These are phyloP conservation scores for Dynastes maya DNA, from an alignment of 2,888 invertebrate genomes.

Conservation along the genomic window DNA sequence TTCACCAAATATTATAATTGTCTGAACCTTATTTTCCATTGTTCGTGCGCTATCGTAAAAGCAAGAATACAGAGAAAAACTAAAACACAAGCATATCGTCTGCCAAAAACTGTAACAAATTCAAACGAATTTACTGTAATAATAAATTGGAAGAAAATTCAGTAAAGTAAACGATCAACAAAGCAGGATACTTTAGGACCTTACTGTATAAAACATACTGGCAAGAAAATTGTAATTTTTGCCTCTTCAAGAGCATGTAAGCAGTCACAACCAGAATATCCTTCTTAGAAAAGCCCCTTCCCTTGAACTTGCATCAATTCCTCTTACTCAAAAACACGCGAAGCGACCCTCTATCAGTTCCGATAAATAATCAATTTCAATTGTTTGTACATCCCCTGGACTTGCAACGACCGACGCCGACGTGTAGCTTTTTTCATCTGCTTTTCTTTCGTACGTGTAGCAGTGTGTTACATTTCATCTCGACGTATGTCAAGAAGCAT, in stretches of 20 bases:
- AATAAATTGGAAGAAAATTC: too few species aligned
- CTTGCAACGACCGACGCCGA: not conserved
- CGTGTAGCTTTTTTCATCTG: conserved; percentile 19
- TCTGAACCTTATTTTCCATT: too few species aligned
- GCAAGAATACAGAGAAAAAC: too few species aligned
- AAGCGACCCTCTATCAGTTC: not conserved
- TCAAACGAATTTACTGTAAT: too few species aligned
- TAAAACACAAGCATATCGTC: too few species aligned
- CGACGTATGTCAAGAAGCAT: conserved; percentile 20
- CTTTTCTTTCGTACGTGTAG: not conserved
- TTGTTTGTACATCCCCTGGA: conserved; percentile 4
- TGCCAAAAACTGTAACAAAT: too few species aligned
- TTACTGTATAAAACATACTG: too few species aligned
- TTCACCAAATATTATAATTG: too few species aligned
- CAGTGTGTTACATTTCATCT: conserved; percentile 17
- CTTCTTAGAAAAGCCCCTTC: not conserved
- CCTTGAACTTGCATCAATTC: conserved; percentile 1
- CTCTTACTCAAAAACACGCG: conserved; percentile 6
- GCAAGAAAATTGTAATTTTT: too few species aligned
- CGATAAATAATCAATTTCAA: conserved; percentile 38
- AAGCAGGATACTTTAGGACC: too few species aligned
- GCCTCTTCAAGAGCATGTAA: not conserved
- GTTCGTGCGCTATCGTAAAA: too few species aligned
- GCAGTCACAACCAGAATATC: not conserved
- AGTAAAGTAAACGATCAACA: too few species aligned